These are phyloP conservation scores for Aradophagus sp. DNA, from an alignment of 1,140 invertebrate genomes.

Conservation along the genomic window DNA sequence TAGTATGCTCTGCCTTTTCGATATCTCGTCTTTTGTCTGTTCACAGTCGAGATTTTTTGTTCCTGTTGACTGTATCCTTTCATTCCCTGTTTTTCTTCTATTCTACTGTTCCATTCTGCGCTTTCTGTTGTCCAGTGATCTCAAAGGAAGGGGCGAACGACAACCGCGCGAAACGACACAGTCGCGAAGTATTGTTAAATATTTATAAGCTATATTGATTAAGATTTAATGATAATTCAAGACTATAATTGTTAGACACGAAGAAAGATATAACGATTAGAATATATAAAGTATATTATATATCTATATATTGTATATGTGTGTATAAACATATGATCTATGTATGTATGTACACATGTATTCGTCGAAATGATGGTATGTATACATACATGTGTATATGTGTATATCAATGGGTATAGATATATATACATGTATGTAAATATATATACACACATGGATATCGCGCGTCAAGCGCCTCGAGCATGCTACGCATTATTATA, in stretches of 20 bases:
- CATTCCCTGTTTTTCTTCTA: no score
- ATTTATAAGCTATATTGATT: slow-evolving; percentile 59
- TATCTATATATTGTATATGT: slow-evolving; percentile 44
- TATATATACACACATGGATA: slow-evolving; percentile 13
- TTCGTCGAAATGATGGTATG: no score
- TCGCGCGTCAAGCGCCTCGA: slow-evolving; percentile 16
- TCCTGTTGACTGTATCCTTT: slow-evolving; percentile 15
- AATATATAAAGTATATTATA: slow-evolving; percentile 29
- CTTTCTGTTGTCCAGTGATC: slow-evolving; percentile 36
- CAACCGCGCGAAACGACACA: slow-evolving; percentile 30
- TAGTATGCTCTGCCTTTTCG: no score
- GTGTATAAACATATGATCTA: slow-evolving; percentile 10
- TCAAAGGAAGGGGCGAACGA: slow-evolving; percentile 35
- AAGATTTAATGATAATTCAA: slow-evolving; percentile 56
- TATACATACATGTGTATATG: not conserved
- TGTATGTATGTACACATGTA: slow-evolving; percentile 42
- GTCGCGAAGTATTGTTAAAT: slow-evolving; percentile 62
- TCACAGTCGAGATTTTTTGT: no score
- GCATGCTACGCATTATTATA: slow-evolving; percentile 41
- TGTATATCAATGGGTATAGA: no score
- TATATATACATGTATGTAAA: not conserved
- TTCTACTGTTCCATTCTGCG: no score
- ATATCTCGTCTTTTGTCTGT: no score
- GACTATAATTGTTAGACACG: slow-evolving; percentile 56
- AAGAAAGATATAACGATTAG: slow-evolving; percentile 44